Conservation (phyloP, 2,113 vertebrate species). For the Pelvicachromis taeniatus region DNA sequence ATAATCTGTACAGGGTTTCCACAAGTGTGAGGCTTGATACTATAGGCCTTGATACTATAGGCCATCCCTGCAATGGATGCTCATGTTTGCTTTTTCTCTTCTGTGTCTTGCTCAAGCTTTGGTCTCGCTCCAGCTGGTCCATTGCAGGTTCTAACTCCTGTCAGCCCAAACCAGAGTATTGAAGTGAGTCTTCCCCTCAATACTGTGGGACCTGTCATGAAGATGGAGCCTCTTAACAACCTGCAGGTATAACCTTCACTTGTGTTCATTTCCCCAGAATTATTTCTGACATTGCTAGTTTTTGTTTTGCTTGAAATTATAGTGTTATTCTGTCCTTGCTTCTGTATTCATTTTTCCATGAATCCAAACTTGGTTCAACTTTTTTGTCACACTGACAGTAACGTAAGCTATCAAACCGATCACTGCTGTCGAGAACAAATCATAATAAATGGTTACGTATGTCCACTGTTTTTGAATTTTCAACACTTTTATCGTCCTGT, state of each 20-base stretch:
- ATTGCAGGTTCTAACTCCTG: slow-evolving; percentile 88
- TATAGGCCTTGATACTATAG: not conserved
- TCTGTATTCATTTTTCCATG: not conserved
- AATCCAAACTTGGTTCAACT: not conserved
- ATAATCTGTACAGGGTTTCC: not conserved
- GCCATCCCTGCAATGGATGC: not conserved
- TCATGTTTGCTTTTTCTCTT: not conserved
- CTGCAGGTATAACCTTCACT: slow-evolving; percentile 80
- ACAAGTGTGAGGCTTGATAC: not conserved
- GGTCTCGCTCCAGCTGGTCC: slow-evolving; percentile 93
- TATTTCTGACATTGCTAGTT: not conserved
- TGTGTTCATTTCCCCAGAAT: not conserved
- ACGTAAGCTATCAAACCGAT: not conserved
- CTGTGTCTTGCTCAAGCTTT: slow-evolving; percentile 75
- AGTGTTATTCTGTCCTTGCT: not conserved
- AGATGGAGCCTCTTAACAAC: slow-evolving; percentile 98
- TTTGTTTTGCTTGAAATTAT: not conserved
- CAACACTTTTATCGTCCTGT: not conserved
- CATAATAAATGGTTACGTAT: not conserved
- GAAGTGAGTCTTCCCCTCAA: slow-evolving; percentile 88
- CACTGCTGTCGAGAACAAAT: not conserved
- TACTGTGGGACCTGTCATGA: slow-evolving; percentile 92
- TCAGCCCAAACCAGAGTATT: slow-evolving; percentile 91
- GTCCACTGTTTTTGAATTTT: not conserved
- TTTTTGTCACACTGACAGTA: not conserved